Evolutionary conservation across 1,140 invertebrate genomes (phyloP), one percentile per base, ranked within the genome.

Genomic region (Pseudomyrmex sp.): DNA sequence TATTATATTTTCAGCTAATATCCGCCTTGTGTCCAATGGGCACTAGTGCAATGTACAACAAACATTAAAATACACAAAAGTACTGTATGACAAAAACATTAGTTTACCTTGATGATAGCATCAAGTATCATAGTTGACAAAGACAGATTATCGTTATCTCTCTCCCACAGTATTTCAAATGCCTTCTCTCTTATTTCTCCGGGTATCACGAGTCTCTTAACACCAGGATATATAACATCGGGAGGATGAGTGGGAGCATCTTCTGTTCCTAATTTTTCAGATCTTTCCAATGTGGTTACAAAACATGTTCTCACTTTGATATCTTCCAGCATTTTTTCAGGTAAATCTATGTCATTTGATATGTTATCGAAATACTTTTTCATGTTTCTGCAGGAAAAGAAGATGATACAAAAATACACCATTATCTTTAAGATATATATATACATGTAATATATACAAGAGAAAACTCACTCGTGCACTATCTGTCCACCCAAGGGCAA

Each of bases 161-260:
- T 95, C 92, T 98, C 96, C 95, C 98, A 99, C 82, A 99, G 93
- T 50, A 97, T 93, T 95, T 99, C 98, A 91, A 96, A 97, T 12
- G 96, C 96, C 62, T 96, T 95, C 94, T 99, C 98, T 70, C 98
- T 95, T 0, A 97, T 90, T 79, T 92, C 93, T 18, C 98, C 98
- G 48, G 96, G 95, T 85, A 99, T 96, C 46, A 84, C 95, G 82
- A 96, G 95, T 80, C 91, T 95, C 82, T 93, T 95, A 56, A 94
- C 91, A 10, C 97, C 96, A 23, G 96, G 96, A 94, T 98, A 98
- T n/a, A 96, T 94, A 0, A 98, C 96, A 63, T 95, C 92, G 5
- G 96, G 96, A 2, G 95, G 95, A 23, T 94, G 92, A 54, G 90
- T 84, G 23, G 93, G 94, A 63, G 94, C 91, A 63, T 94, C 91